Evolutionary conservation across 2,113 vertebrate species (phyloP).

Genomic region (Strix uralensis): DNA sequence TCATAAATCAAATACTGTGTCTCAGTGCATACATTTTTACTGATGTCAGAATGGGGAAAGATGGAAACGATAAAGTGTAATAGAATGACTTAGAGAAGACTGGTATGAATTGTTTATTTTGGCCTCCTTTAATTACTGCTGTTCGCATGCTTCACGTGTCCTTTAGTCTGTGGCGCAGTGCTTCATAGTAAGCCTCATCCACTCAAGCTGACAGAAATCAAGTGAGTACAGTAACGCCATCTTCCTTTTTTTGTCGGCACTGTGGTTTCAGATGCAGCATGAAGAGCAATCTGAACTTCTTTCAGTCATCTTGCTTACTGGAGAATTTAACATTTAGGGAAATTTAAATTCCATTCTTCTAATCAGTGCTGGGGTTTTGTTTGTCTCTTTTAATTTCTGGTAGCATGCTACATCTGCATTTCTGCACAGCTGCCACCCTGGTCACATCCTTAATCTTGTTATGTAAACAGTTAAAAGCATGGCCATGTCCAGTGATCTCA

Average conservation of each 20-base stretch:
- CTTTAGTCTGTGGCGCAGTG: neutral
- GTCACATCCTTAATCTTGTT: accelerated
- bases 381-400: neutral
- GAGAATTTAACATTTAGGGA: neutral
- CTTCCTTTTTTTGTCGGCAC: neutral
- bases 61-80: neutral
- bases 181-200: neutral
- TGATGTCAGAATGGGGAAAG: neutral
- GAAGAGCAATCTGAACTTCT: neutral
- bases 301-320: neutral
- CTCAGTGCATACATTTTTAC: neutral
- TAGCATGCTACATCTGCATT: no score
- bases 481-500: neutral
- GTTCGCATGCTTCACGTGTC: neutral
- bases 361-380: neutral
- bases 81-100: neutral
- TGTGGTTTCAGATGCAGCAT: neutral
- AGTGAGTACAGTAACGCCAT: neutral
- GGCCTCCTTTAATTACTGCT: neutral
- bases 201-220: neutral
- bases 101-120: neutral
- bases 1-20: neutral
- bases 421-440: neutral
- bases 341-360: neutral
- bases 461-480: neutral